Evolutionary conservation across 1,140 invertebrate species (phyloP).

Genomic region (Pectinophora gossypiella): DNA sequence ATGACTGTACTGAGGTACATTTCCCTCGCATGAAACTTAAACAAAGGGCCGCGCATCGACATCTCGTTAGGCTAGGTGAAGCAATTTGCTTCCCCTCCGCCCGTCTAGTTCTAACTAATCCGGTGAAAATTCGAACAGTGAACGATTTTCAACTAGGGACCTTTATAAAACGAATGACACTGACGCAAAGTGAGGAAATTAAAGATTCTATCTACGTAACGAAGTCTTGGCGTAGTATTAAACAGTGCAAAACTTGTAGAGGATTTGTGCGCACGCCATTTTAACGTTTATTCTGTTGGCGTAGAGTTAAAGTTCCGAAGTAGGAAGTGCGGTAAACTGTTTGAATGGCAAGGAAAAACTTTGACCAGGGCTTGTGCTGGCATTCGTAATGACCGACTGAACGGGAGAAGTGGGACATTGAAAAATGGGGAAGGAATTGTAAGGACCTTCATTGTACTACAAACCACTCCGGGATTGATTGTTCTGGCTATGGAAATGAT

Average conservation of each 20-base stretch:
- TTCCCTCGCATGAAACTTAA: too few relatives aligned
- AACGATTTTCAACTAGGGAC: neutral
- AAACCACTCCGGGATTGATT: too few relatives aligned
- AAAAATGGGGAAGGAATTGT: too few relatives aligned
- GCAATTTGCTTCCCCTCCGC: too few relatives aligned
- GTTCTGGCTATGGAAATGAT: too few relatives aligned
- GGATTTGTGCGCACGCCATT: neutral
- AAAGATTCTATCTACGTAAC: slow-evolving; percentile 8
- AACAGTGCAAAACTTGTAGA: slow-evolving; percentile 1
- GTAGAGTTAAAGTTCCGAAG: neutral
- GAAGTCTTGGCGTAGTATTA: slow-evolving; percentile 4
- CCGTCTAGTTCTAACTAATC: too few relatives aligned
- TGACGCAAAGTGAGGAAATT: slow-evolving; percentile 10
- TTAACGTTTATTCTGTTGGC: neutral
- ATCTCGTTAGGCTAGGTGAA: too few relatives aligned
- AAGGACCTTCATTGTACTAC: too few relatives aligned
- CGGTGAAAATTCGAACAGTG: neutral
- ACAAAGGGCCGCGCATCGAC: too few relatives aligned
- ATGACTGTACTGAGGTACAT: too few relatives aligned
- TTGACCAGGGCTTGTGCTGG: neutral
- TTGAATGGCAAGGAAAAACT: neutral
- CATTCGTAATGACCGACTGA: slow-evolving; percentile 3
- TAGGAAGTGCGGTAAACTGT: neutral
- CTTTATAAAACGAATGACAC: slow-evolving; percentile 15
- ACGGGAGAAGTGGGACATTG: neutral